Conservation (phyloP, 2,113 vertebrate species). For the Oreocharis arfaki region DNA sequence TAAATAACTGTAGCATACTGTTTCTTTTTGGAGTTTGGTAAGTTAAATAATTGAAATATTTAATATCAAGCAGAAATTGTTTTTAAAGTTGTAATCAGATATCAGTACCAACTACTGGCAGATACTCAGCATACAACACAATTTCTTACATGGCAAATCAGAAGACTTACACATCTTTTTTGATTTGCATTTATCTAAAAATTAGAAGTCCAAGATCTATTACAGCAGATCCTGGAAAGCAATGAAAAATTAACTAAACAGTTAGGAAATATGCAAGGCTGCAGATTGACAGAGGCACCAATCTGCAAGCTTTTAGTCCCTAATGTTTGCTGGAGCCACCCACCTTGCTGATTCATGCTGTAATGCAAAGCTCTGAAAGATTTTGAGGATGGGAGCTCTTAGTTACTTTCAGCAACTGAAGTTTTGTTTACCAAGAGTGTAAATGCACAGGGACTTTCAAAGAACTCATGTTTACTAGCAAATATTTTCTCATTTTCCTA, state of each 20-base stretch:
- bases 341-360: background rate
- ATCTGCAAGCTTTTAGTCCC: background rate
- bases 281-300: background rate
- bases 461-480: background rate
- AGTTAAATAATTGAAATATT: background rate
- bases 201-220: background rate
- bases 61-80: background rate
- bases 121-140: background rate
- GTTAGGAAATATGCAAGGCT: background rate
- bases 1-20: background rate
- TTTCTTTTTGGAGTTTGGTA: background rate
- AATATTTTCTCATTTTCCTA: background rate
- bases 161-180: background rate
- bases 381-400: background rate
- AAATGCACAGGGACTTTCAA: background rate
- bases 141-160: background rate
- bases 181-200: background rate
- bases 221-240: background rate
- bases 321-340: background rate
- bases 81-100: background rate
- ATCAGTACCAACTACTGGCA: background rate
- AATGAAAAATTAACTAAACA: background rate
- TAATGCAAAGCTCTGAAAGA: background rate
- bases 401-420: background rate
- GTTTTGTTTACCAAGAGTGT: background rate